Base-by-base conservation (phyloP, 2,113 vertebrate species). In the Atherinomorus stipes region DNA sequence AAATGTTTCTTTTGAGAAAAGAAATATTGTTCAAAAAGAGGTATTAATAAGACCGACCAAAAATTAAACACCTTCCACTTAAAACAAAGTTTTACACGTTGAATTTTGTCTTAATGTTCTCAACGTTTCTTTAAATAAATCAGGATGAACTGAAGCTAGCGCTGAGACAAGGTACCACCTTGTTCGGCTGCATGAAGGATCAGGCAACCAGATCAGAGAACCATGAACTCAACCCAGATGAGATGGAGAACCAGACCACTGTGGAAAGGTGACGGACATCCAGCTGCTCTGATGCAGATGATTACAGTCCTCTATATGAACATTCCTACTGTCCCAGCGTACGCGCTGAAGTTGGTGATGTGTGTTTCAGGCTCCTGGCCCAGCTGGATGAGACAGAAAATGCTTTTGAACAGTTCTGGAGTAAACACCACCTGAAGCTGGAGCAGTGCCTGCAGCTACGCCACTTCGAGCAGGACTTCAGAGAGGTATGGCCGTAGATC, bases 321-420 rank as follows among this genome's bases (percentile, higher is more conserved):
- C 21, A 51, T 22, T 2, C 34, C 7, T 25, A 44, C 25, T 4
- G 15, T 69, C 2, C 45, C 6, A 10, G 1, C 42, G 19, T 34
- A 58, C 38, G 52, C 53, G 54, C 21, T 74, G 18, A 58, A 34
- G 12, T 37, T 52, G 22, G 34, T 73, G 11, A 34, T 50, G 34
- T 74, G 57, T 68, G 64, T 87, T 71, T 87, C 90, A 98, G 96
- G 89, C 94, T 99, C 65, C 83, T 99, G 44, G 95, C 94, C 72
- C 96, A 99, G 89, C 68, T 98, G 88, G 94, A 97, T 90, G 97
- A 98, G 92, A 98, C 96, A 13, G 95, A 97, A 88, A 98, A 96
- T 58, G 96, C 96, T 38, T 97, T 99, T 84, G 94, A 95, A 87
- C 95, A 96, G 47, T 98, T 99, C 90, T 99, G 96, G 96, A 94